These are phyloP conservation scores for Gallinago nigripennis DNA, from an alignment of 2,797 vertebrate species.

Conservation along the genomic window DNA sequence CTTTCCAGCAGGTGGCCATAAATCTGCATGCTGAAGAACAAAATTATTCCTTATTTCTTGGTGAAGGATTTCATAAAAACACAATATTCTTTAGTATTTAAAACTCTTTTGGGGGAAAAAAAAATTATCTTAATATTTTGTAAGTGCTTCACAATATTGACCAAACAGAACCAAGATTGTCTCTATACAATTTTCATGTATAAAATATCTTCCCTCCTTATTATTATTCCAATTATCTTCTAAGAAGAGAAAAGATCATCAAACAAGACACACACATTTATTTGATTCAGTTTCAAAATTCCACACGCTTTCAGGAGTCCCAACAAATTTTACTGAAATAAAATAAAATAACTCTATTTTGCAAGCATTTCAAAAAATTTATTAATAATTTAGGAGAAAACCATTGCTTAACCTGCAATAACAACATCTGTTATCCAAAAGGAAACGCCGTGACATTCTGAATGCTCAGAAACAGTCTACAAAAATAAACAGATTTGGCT, in stretches of 20 bases:
- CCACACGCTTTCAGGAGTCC: neutral
- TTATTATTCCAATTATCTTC: neutral
- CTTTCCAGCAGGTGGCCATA: constrained; percentile 76
- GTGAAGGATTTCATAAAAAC: neutral
- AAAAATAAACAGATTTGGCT: neutral
- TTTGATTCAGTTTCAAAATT: neutral
- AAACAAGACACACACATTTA: neutral
- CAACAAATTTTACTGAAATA: neutral
- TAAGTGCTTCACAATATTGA: neutral
- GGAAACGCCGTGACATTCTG: neutral
- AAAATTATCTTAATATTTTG: neutral
- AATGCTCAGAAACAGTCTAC: neutral
- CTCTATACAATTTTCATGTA: neutral
- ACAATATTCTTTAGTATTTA: neutral
- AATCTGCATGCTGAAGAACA: constrained; percentile 81
- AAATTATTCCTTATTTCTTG: constrained; percentile 40
- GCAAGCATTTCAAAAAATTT: neutral
- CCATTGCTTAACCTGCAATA: neutral
- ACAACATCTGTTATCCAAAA: neutral
- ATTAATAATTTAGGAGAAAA: neutral
- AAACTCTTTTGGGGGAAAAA: neutral
- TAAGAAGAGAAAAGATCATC: neutral
- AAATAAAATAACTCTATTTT: neutral
- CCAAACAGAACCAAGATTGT: constrained; percentile 29
- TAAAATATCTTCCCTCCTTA: neutral